Conservation (phyloP, 2,888 invertebrate species). For the Spilarctia lutea region DNA sequence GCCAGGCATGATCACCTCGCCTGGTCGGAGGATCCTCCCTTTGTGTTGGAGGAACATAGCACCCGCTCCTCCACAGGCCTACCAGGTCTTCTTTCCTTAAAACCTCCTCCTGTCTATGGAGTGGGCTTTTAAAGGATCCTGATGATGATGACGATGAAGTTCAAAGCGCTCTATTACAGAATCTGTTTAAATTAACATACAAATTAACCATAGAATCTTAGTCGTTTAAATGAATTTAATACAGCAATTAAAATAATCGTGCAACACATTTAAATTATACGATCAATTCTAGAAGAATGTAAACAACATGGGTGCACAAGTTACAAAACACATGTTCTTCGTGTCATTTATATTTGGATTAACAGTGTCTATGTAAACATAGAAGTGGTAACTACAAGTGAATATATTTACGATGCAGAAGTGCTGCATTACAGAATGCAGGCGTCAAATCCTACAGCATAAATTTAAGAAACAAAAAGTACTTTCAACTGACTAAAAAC, state of each 20-base stretch:
- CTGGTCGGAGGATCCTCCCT: no score
- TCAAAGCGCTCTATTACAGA: not conserved
- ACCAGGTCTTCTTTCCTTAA: no score
- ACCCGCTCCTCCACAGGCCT: no score
- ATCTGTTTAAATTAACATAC: not conserved
- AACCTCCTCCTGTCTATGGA: no score
- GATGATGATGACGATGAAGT: no score
- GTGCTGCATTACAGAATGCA: not conserved
- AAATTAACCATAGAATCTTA: not conserved
- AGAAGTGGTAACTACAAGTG: not conserved
- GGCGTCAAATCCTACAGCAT: not conserved
- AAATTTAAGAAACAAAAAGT: not conserved
- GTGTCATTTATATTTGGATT: constrained; percentile 31
- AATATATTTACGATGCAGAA: not conserved
- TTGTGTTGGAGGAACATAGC: no score
- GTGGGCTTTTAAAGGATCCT: no score
- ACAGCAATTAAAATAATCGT: not conserved
- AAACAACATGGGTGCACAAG: constrained; percentile 25
- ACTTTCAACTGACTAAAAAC: not conserved
- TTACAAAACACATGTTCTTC: constrained; percentile 37
- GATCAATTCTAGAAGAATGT: not conserved
- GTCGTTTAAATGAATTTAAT: no score
- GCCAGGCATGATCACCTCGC: no score
- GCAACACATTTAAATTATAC: not conserved
- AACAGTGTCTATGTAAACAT: not conserved